Conservation (phyloP, 2,113 vertebrate genomes). For the Erythrolamprus reginae region DNA sequence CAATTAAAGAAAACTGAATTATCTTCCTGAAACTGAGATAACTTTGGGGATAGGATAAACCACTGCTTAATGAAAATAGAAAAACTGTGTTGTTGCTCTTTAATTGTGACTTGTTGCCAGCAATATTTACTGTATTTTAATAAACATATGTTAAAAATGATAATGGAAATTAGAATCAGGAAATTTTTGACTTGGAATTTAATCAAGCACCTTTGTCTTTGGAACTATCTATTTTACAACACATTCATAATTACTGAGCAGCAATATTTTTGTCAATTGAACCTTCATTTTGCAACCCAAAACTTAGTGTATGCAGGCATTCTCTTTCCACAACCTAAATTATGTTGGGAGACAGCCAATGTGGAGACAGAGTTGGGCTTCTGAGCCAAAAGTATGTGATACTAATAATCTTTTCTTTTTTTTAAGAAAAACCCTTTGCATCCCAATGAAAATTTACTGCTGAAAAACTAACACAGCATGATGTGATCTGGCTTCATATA, state of each 20-base stretch:
- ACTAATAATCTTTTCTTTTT: slow-evolving; percentile 49
- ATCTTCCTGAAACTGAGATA: background rate
- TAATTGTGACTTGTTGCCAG: background rate
- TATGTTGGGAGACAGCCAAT: slow-evolving; percentile 50
- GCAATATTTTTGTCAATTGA: background rate
- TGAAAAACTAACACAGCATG: background rate
- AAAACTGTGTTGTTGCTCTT: background rate
- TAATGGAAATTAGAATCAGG: background rate
- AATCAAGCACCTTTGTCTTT: background rate
- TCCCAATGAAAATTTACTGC: slow-evolving; percentile 38
- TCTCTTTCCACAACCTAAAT: slow-evolving; percentile 44
- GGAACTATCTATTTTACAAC: slow-evolving; percentile 23
- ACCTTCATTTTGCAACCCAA: slow-evolving; percentile 39
- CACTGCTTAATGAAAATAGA: background rate
- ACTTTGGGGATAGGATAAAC: background rate
- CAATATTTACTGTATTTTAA: background rate
- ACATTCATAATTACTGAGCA: background rate
- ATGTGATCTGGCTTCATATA: slow-evolving; percentile 34
- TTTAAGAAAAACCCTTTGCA: slow-evolving; percentile 26
- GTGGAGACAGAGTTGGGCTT: slow-evolving; percentile 29
- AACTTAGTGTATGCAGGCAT: slow-evolving; percentile 33
- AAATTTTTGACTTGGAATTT: background rate
- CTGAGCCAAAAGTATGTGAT: slow-evolving; percentile 47
- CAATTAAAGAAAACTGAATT: background rate
- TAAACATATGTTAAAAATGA: background rate